Evolutionary conservation across 2,888 invertebrate genomes (phyloP).

Genomic region (Eupeodes latifasciatus): DNA sequence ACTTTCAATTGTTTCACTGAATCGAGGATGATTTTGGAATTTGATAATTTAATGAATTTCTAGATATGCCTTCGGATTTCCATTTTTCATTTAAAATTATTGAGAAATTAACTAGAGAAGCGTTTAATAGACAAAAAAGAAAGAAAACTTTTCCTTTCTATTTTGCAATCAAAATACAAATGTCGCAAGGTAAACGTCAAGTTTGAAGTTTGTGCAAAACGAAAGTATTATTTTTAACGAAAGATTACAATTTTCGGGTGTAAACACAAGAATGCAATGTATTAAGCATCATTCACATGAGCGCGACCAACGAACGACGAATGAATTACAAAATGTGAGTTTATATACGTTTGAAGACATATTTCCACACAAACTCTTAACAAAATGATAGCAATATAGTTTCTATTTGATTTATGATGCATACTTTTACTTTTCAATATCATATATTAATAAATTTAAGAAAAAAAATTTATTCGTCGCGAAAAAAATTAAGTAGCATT

Average conservation of each 20-base stretch:
- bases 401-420: too few relatives aligned
- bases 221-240: slow-evolving; percentile 32
- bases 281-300: too few relatives aligned
- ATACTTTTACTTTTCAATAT: too few relatives aligned
- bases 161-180: slow-evolving; percentile 76
- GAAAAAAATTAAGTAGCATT: too few relatives aligned
- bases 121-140: slow-evolving; percentile 13
- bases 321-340: too few relatives aligned
- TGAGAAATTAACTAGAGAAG: slow-evolving; percentile 44
- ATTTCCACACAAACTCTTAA: too few relatives aligned
- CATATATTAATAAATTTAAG: too few relatives aligned
- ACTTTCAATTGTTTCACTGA: neutral
- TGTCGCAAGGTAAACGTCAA: slow-evolving; percentile 72
- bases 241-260: slow-evolving; percentile 3
- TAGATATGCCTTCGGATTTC: slow-evolving; percentile 66
- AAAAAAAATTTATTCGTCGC: too few relatives aligned
- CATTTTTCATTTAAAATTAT: slow-evolving; percentile 61
- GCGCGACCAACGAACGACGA: too few relatives aligned
- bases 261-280: neutral
- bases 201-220: slow-evolving; percentile 54
- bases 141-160: slow-evolving; percentile 68
- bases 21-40: neutral
- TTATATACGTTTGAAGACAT: too few relatives aligned
- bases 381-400: too few relatives aligned
- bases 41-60: slow-evolving; percentile 47